Base-by-base conservation (phyloP, 2,113 vertebrate species). In the Aegithalos caudatus region DNA sequence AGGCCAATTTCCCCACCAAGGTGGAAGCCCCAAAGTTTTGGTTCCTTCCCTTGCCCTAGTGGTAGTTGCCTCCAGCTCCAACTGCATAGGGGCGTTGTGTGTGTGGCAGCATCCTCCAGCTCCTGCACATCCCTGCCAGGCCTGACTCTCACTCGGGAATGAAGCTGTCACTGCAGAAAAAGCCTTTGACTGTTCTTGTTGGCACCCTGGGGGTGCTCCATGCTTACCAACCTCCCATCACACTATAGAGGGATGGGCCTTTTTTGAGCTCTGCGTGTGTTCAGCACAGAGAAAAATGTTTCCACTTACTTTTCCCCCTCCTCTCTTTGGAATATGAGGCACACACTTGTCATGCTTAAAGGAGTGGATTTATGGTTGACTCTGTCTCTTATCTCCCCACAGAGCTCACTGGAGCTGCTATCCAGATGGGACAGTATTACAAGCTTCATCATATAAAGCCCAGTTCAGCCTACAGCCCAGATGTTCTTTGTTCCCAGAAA, bases 401-500 rank as follows among this genome's bases (percentile, higher is more conserved):
- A 93, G 86, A 92, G 83, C 93, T 96, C 86, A 83, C 45, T 95
- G 90, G 83, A 95, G 86, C 97, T 97, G 96, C 92, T 93, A 86
- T 97, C 97, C 97, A 97, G 96, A 97, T 97, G 97, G 94, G 95
- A 91, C 94, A 94, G 84, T 81, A 95, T 94, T 95, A 94, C 80
- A 96, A 83, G 92, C 94, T 96, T 92, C 90, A 83, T 70, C 92
- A 53, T 80, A 96, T 94, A 94, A 97, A 96, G 88, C 88, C 87
- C 88, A 64, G 90, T 72, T 93, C 95, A 95, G 94, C 72, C 89
- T 95, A 88, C 62, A 88, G 51, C 87, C 94, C 95, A 97, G 96
- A 97, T 97, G 97, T 96, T 96, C 91, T 96, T 97, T 97, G 96
- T 97, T 97, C 96, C 88, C 92, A 96, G 92, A 93, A 85, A 94